These are phyloP conservation scores for Melikaiella ostensackeni DNA, from an alignment of 2,888 invertebrate species.

Conservation along the genomic window DNA sequence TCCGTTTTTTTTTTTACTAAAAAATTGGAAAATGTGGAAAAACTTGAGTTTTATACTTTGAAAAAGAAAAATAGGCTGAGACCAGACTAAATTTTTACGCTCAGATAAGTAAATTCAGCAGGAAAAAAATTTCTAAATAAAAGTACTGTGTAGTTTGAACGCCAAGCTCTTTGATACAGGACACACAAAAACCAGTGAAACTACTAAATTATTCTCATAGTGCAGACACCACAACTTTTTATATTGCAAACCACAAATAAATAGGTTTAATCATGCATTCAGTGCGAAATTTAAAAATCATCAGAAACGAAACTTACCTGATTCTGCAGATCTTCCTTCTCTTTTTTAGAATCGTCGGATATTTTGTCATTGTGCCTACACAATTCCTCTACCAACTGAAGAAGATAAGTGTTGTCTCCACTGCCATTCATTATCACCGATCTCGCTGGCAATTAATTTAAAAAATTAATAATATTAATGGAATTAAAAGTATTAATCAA, in stretches of 20 bases:
- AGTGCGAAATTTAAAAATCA: constrained; percentile 40
- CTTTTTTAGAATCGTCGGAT: constrained; percentile 82
- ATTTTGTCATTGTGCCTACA: constrained; percentile 81
- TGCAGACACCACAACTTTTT: constrained; percentile 60
- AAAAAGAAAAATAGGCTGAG: too few relatives aligned
- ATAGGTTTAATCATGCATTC: constrained; percentile 47
- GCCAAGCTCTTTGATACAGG: constrained; percentile 49
- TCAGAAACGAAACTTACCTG: constrained; percentile 80
- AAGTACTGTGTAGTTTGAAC: neutral
- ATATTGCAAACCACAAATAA: constrained; percentile 57
- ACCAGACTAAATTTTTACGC: neutral
- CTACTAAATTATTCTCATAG: constrained; percentile 53
- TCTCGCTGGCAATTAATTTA: constrained; percentile 72
- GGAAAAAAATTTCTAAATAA: neutral
- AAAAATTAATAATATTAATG: neutral
- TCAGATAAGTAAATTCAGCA: neutral
- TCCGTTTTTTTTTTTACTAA: too few relatives aligned
- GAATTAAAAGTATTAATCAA: neutral
- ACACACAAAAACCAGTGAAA: constrained; percentile 47
- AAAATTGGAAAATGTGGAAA: too few relatives aligned
- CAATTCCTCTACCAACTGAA: constrained; percentile 82
- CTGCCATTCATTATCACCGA: constrained; percentile 76
- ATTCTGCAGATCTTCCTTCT: constrained; percentile 85
- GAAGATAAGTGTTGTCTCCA: constrained; percentile 75
- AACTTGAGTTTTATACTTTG: too few relatives aligned